These are phyloP conservation scores for Halichoeres trimaculatus DNA, from an alignment of 2,113 vertebrate genomes.

Conservation along the genomic window DNA sequence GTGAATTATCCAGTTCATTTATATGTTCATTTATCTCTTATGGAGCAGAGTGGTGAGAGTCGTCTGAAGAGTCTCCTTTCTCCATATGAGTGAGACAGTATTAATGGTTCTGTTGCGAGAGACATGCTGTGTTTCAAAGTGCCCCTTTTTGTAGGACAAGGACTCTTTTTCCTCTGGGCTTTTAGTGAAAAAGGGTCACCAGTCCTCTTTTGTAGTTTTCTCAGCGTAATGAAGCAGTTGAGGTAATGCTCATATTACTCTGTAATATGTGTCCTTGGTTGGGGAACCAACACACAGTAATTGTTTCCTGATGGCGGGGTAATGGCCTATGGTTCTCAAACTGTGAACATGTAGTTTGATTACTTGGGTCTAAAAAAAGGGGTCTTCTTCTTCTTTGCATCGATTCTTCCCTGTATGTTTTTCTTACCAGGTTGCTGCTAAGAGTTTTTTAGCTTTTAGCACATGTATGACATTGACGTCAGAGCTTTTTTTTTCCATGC, in stretches of 20 bases:
- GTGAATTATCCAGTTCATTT: not conserved
- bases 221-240: constrained; percentile 66
- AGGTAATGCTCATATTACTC: constrained; percentile 44
- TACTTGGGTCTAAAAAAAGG: constrained; percentile 3
- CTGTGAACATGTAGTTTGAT: constrained; percentile 26
- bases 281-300: constrained; percentile 34
- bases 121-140: constrained; percentile 81
- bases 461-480: constrained; percentile 80
- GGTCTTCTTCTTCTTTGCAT: not conserved
- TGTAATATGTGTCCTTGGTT: constrained; percentile 40
- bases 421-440: constrained; percentile 84
- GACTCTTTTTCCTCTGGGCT: constrained; percentile 84
- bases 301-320: constrained; percentile 50
- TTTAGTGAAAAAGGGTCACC: constrained; percentile 79
- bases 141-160: constrained; percentile 85
- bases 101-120: constrained; percentile 69
- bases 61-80: constrained; percentile 63
- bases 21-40: constrained; percentile 5
- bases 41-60: constrained; percentile 35
- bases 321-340: constrained; percentile 45
- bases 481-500: constrained; percentile 61
- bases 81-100: constrained; percentile 42
- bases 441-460: constrained; percentile 78
- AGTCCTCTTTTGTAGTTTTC: constrained; percentile 66
- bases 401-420: constrained; percentile 21